Percentiles rank a stretch among this genome's conserved stretches.
phyloP scores from a whole-genome alignment of 1,140 invertebrate genomes.

The Anastrepha obliqua region DNA sequence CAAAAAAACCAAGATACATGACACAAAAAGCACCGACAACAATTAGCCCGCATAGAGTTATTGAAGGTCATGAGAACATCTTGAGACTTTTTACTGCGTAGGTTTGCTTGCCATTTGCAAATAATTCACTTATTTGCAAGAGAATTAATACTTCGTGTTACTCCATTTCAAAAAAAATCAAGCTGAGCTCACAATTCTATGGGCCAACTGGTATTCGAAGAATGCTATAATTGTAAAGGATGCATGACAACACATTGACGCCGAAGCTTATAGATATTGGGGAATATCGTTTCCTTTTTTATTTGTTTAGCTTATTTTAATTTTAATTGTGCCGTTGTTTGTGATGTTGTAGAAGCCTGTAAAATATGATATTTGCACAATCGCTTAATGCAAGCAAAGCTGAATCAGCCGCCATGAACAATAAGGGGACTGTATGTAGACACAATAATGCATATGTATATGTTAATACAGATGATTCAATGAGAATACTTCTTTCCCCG shows the following conservation, averaged over 20 bases:
- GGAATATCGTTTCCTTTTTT: background rate
- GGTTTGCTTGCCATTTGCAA: too few relatives aligned
- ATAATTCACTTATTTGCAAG: too few relatives aligned
- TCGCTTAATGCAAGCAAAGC: constrained; percentile 73
- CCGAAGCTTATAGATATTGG: too few relatives aligned
- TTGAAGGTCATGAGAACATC: background rate
- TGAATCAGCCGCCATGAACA: constrained; percentile 67
- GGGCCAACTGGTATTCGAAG: too few relatives aligned
- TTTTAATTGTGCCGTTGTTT: background rate
- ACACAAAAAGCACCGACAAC: background rate
- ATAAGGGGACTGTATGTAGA: background rate
- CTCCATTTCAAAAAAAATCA: too few relatives aligned
- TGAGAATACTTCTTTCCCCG: background rate
- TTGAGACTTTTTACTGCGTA: too few relatives aligned
- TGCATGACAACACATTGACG: too few relatives aligned
- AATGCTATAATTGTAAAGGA: too few relatives aligned
- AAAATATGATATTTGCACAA: constrained; percentile 70
- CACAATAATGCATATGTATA: background rate
- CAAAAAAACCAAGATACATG: background rate
- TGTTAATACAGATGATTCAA: background rate
- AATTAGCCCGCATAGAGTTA: background rate
- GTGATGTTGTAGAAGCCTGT: constrained; percentile 47
- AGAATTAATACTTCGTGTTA: too few relatives aligned
- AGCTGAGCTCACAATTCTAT: too few relatives aligned
- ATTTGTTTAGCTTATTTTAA: background rate